Base-by-base conservation (phyloP, 2,888 invertebrate species). In the Aspidapion aeneum region DNA sequence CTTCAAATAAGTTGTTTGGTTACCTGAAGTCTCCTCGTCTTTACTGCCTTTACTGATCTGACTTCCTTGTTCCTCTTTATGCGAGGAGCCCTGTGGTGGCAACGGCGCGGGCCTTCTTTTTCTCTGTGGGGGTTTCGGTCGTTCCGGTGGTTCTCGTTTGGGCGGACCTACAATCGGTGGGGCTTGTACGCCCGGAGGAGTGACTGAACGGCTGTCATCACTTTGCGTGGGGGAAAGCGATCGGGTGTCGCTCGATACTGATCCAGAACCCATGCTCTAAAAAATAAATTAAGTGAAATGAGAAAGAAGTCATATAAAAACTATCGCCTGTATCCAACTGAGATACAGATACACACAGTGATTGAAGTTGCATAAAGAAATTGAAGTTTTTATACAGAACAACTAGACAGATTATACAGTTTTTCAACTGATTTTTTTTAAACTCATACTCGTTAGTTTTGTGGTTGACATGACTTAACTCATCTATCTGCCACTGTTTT, bases 141-240 rank as follows among this genome's bases (percentile, higher is more conserved):
- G 72, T 48, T 76, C 77, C 35, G 72, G 78, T 66, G 74, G 77
- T 73, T 74, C 78, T 74, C 71, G 80, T 64, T 75, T 74, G 12
- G 70, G 69, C 9, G 72, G 70, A 3, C 74, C 60, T 2, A 73
- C 68, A 7, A 74, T 68, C 1, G 76, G 71, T 66, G 71, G 69
- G 57, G 72, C 72, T 56, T 74, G 75, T 9, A 77, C 72, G 5
- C 71, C 75, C n/a, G 79, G 80, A 1, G 80, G 79, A 16, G 80
- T 79, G 18, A 79, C 78, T 12, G 80, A 80, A 62, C 80, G 73
- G 12, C 83, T 83, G 67, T 84, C 85, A 70, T 87, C 86, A 70
- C 86, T 86, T 58, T 84, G 82, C n/a, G 84, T 83, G 2, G 87
- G 87, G 21, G 86, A 87, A 67, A 84, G 78, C 52, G 80, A 80